Evolutionary conservation across 2,113 vertebrate species (phyloP).

Genomic region (Elaphurus davidianus): DNA sequence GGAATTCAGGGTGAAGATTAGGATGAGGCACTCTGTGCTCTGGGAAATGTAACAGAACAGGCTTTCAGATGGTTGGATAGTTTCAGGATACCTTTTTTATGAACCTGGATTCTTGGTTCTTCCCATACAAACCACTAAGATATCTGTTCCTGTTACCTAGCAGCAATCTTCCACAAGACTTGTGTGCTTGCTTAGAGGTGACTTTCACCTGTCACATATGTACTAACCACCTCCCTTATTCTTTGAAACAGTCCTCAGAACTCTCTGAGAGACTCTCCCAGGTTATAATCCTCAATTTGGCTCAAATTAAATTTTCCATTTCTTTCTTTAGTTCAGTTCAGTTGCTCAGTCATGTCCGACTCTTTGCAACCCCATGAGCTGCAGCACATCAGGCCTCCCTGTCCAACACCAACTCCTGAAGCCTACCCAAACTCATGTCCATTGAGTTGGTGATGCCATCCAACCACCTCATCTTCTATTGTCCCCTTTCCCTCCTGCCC

Average conservation of each 20-base stretch:
- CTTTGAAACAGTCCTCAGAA: not conserved
- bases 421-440: no score
- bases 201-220: not conserved
- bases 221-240: not conserved
- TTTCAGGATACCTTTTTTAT: not conserved
- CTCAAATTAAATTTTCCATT: not conserved
- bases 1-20: not conserved
- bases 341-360: no score
- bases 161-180: not conserved
- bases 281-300: not conserved
- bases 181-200: not conserved
- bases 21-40: not conserved
- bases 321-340: not conserved
- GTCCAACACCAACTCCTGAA: no score
- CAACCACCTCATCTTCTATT: no score
- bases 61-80: not conserved
- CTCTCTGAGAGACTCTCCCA: not conserved
- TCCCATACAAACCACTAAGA: not conserved
- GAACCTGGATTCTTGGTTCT: not conserved
- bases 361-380: no score
- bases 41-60: not conserved
- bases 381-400: no score
- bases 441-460: no score
- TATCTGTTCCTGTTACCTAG: not conserved
- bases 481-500: no score